These are phyloP conservation scores for Lochmaea crataegi DNA, from an alignment of 2,888 invertebrate genomes.

Conservation along the genomic window DNA sequence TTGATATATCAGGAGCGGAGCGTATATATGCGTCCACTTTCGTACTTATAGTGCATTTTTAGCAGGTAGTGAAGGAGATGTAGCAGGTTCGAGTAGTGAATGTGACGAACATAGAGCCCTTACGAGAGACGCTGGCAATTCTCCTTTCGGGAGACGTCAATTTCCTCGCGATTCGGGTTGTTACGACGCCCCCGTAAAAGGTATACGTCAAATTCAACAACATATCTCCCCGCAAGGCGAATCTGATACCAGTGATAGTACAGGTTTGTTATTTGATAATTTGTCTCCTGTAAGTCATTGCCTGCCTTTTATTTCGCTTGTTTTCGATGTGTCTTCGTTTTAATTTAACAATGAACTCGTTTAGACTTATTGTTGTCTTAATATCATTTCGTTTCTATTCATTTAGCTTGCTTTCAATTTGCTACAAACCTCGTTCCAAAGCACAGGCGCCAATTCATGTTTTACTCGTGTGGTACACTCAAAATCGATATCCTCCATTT, in stretches of 20 bases:
- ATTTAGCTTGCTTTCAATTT: background rate
- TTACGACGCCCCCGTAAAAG: slow-evolving; percentile 71
- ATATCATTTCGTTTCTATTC: background rate
- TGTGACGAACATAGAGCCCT: slow-evolving; percentile 71
- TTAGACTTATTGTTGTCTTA: background rate
- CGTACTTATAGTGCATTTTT: slow-evolving; percentile 41
- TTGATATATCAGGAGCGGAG: background rate
- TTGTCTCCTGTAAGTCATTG: background rate
- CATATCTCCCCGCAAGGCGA: slow-evolving; percentile 67
- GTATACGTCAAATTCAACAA: slow-evolving; percentile 64
- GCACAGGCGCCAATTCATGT: too few relatives aligned
- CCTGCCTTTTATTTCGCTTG: slow-evolving; percentile 8
- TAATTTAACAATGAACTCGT: background rate
- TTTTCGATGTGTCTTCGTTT: background rate
- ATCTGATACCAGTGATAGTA: slow-evolving; percentile 66
- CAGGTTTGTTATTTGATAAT: slow-evolving; percentile 55
- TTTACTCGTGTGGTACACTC: too few relatives aligned
- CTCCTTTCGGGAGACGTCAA: slow-evolving; percentile 82
- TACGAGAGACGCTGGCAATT: slow-evolving; percentile 54
- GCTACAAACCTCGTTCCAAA: background rate
- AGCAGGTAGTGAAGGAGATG: slow-evolving; percentile 82
- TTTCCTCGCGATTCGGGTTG: slow-evolving; percentile 87
- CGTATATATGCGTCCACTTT: background rate
- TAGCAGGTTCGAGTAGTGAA: slow-evolving; percentile 84
- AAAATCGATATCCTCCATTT: too few relatives aligned